Evolutionary conservation across 2,888 invertebrate species (phyloP), one percentile per base, ranked within the genome.

Genomic region (Notodonta ziczac): DNA sequence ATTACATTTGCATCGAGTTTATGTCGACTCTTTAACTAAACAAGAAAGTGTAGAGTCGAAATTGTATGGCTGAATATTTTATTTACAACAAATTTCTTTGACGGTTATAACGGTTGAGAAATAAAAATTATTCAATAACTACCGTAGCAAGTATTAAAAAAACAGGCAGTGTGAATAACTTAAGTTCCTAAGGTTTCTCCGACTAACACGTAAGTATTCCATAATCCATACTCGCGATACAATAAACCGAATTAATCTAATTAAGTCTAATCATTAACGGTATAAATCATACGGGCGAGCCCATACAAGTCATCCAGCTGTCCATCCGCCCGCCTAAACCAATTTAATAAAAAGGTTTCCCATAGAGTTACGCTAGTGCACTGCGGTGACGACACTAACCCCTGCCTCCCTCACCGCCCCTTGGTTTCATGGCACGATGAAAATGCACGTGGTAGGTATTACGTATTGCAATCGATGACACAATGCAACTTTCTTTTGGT

Each of bases 331-430:
- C 77, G 76, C 73, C 35, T 80, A 73, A 81, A 73, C 79, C 88
- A 91, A 92, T 93, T 88, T 90, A 88, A 89, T 93, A 91, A 93
- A 93, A 93, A 92, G 93, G 93, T 91, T 93, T 93, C 91, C 86
- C 83, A 85, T 89, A 85, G 83, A 85, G 84, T 81, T 78, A 69
- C 66, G 58, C 58, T 63, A 59, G 57, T 39, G 10, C 57, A 54
- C 56, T 72, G 72, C 62, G 65, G 62, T 65, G 60, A 66, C 59
- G 58, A 63, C 32, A 56, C 59, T 44, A 14, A 59, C 56, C 59
- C 7, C 32, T 9, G 13, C 51, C 53, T 57, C 55, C 50, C 42
- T 53, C 13, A 54, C 57, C 35, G 35, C 63, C 61, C 69, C 70
- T 63, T 55, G 61, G 56, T 48, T 58, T 42, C 51, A 57, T 56